phyloP scores from a whole-genome alignment of 2,888 invertebrate genomes.

The Ormyrus pomaceus region DNA sequence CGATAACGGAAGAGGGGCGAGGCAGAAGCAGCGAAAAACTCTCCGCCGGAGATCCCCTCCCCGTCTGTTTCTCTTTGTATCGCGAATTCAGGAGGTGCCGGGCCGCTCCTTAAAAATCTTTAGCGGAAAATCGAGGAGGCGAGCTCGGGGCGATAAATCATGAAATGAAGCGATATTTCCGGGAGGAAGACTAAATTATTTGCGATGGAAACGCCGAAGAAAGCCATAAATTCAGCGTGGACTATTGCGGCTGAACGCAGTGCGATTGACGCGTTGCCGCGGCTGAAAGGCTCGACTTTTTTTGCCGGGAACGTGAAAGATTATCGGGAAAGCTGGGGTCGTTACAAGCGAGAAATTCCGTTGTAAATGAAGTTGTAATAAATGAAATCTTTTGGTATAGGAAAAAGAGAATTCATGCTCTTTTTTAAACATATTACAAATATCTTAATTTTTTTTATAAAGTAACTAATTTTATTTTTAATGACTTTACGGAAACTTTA shows the following conservation, averaged over 20 bases:
- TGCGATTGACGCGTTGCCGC: constrained; percentile 19
- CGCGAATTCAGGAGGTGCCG: constrained; percentile 12
- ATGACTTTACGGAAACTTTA: too few relatives aligned
- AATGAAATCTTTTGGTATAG: too few relatives aligned
- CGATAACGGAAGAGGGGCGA: constrained; percentile 21
- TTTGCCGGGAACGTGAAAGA: not conserved
- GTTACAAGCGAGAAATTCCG: not conserved
- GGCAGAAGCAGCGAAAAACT: constrained; percentile 4
- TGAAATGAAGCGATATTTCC: constrained; percentile 51
- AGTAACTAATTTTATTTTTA: too few relatives aligned
- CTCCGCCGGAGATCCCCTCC: not conserved
- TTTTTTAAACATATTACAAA: too few relatives aligned
- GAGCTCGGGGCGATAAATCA: constrained; percentile 21
- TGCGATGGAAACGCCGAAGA: not conserved
- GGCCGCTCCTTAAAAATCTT: constrained; percentile 24
- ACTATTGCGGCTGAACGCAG: constrained; percentile 18
- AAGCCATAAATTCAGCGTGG: constrained; percentile 36
- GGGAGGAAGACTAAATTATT: constrained; percentile 48
- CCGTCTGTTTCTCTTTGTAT: not conserved
- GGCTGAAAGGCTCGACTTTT: not conserved
- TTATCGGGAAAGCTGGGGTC: constrained; percentile 10
- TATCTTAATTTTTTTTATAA: too few relatives aligned
- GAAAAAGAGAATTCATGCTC: too few relatives aligned
- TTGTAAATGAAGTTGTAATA: too few relatives aligned
- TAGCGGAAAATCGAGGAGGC: not conserved